Base-by-base conservation (phyloP, 1,140 invertebrate genomes). In the Spodoptera litura region DNA sequence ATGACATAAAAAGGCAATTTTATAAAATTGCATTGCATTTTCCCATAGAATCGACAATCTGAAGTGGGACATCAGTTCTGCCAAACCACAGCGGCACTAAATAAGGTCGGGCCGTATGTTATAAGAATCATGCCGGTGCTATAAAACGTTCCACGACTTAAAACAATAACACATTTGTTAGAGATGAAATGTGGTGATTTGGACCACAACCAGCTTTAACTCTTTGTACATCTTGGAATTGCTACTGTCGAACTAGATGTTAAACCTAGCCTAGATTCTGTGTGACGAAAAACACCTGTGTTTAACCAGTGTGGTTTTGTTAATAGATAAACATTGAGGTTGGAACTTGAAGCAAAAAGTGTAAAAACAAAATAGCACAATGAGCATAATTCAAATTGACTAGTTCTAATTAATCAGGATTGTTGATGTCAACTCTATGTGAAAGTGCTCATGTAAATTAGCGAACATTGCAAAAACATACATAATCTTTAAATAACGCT, bases 121-220 rank as follows among this genome's bases (percentile, higher is more conserved):
- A 78, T 79, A 83, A 82, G 62, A 78, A 55, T 78, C 35, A 81
- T 79, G 77, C 51, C 71, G 80, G 78, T 55, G 73, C 82, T 77
- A 82, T 86, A 88, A 89, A 88, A 64, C 75, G 68, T 81, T 82
- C 79, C 85, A 70, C 85, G 85, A 86, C 85, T 89, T 91, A 89
- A 91, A 91, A 91, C 91, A 93, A 92, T 93, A 91, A 89, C 87
- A 83, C 88, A 91, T 93, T 92, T 88, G 82, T 79, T 79, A 25
- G 75, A 86, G 89, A 91, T 90, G 87, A 85, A 91, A 87, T 85
- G 79, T 70, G 80, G 78, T 70, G 84, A 91, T 88, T 85, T 78
- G 61, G 70, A 82, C 78, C 82, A 62, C 81, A 84, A 81, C 73
- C 62, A 81, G 75, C 76, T 83, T 80, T 31, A 61, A 56, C 79